Percentiles rank a stretch among this genome's conserved stretches.
Conservation (phyloP, 1,140 invertebrate genomes). For the Magallana angulata region DNA sequence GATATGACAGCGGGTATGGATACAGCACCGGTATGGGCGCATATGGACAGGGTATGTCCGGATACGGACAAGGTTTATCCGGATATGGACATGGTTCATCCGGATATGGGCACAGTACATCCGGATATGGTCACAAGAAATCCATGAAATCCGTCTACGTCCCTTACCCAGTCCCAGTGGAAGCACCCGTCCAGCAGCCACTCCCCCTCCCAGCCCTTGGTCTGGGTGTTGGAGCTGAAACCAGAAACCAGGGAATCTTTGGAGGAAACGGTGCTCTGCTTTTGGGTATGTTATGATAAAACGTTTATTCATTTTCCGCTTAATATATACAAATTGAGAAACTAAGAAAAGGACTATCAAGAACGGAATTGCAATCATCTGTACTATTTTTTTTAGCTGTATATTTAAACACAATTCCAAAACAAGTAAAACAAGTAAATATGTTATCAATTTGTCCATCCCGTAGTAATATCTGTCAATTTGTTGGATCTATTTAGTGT, state of each 20-base stretch:
- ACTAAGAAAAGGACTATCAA: too few relatives aligned
- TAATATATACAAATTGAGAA: too few relatives aligned
- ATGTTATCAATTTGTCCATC: too few relatives aligned
- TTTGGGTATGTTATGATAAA: not conserved
- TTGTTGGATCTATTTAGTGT: too few relatives aligned
- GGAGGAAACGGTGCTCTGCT: constrained; percentile 7
- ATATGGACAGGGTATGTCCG: not conserved
- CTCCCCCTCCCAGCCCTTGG: not conserved
- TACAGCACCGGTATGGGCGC: not conserved
- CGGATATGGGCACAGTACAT: too few relatives aligned
- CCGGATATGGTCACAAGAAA: constrained; percentile 1
- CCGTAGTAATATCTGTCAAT: too few relatives aligned
- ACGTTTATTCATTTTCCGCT: too few relatives aligned
- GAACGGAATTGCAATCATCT: not conserved
- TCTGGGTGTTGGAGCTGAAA: not conserved
- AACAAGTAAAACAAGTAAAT: too few relatives aligned
- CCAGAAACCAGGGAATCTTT: not conserved
- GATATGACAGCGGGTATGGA: not conserved
- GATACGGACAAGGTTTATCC: not conserved
- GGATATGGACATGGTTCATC: not conserved
- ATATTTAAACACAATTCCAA: not conserved
- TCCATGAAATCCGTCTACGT: not conserved
- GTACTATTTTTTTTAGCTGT: not conserved
- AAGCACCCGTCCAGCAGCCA: not conserved
- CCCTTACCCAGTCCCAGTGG: not conserved